These are phyloP conservation scores for Mythimna ferrago DNA, from an alignment of 2,888 invertebrate species.

Conservation along the genomic window DNA sequence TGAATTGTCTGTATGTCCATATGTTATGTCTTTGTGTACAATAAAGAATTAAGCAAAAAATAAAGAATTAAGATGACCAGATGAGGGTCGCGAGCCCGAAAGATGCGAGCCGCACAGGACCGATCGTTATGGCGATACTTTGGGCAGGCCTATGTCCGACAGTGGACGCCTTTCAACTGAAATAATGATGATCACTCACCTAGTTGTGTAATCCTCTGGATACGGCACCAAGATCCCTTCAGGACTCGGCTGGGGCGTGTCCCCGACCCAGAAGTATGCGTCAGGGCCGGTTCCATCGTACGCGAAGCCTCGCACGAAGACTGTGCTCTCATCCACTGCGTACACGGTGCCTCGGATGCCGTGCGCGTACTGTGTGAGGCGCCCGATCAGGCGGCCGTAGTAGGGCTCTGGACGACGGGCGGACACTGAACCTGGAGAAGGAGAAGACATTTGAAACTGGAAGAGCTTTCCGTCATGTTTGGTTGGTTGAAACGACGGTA, in stretches of 20 bases:
- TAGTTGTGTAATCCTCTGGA: conserved; percentile 95
- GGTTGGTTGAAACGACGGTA: background rate
- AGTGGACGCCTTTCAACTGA: no score
- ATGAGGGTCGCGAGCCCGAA: no score
- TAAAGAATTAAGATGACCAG: no score
- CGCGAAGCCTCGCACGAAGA: conserved; percentile 95
- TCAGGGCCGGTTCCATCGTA: conserved; percentile 97
- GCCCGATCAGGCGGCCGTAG: conserved; percentile 95
- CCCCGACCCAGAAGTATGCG: conserved; percentile 98
- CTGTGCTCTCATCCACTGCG: conserved; percentile 96
- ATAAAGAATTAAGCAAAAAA: no score
- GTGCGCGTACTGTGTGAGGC: conserved; percentile 94
- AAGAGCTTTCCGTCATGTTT: background rate
- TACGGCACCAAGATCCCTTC: conserved; percentile 96
- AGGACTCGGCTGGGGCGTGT: conserved; percentile 94
- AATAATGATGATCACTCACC: conserved; percentile 88
- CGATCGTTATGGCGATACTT: no score
- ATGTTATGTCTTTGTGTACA: no score
- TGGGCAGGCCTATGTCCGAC: no score
- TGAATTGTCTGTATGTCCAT: no score
- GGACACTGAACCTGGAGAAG: conserved; percentile 70
- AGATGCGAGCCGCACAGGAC: no score
- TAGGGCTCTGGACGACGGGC: conserved; percentile 91
- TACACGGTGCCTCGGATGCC: conserved; percentile 95
- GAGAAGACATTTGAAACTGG: background rate